phyloP scores from a whole-genome alignment of 2,113 vertebrate species.

The Oreotrochilus melanogaster region DNA sequence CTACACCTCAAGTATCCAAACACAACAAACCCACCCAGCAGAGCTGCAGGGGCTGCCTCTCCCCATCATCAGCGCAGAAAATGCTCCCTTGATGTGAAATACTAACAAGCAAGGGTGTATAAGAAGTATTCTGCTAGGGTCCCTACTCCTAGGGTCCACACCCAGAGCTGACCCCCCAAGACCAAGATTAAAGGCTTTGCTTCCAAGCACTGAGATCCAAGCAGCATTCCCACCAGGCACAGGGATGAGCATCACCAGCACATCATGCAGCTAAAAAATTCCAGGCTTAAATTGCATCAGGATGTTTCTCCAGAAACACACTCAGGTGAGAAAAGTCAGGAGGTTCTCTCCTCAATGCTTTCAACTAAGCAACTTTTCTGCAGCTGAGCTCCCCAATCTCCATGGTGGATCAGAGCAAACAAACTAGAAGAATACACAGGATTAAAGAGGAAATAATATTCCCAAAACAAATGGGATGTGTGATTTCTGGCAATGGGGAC shows the following conservation, averaged over 20 bases:
- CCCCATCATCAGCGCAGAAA: neutral
- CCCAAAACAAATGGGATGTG: neutral
- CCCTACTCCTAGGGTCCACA: neutral
- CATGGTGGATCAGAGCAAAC: neutral
- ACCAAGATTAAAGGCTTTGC: neutral
- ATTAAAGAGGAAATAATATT: neutral
- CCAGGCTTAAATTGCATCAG: fast-evolving
- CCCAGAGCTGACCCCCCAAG: neutral
- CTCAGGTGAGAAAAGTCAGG: neutral
- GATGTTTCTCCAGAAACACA: neutral
- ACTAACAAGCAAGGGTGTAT: neutral
- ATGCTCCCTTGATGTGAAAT: fast-evolving
- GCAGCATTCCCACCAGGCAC: too few relatives aligned
- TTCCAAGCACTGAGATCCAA: neutral
- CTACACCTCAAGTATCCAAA: neutral
- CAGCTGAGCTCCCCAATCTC: neutral
- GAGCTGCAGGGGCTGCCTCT: neutral
- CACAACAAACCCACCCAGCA: neutral
- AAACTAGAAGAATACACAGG: neutral
- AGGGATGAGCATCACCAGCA: neutral
- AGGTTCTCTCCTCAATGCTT: fast-evolving
- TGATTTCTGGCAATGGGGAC: neutral
- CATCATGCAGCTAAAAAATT: neutral
- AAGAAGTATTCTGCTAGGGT: neutral
- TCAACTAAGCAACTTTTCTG: neutral